Base-by-base conservation (phyloP, 2,113 vertebrate species). In the Hypocryptadius cinnamomeus region DNA sequence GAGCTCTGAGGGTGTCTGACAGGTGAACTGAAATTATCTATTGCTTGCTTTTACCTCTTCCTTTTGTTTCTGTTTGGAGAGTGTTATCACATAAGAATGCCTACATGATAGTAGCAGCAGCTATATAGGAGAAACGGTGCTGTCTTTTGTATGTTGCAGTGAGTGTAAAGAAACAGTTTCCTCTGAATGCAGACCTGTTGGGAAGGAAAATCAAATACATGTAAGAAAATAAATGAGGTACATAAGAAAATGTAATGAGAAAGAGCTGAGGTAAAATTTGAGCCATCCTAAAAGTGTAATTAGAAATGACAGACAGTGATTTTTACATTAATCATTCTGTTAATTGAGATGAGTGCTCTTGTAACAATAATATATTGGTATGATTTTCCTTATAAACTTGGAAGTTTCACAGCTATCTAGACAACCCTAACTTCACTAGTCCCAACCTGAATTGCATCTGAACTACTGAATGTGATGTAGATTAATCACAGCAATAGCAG, bases 371-470 rank as follows among this genome's bases (percentile, higher is more conserved):
- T 44, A n/a, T 65, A 71, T 84, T 87, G 40, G 16, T 77, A 63
- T 37, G 7, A 88, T 95, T 92, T 96, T 93, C 78, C n/a, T 87
- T 79, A 70, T 90, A 91, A 88, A 85, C 37, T 54, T 81, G 31
- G 48, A 91, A 69, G 40, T 92, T 80, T 56, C 65, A 74, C 64
- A 94, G 84, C 71, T 92, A 64, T 79, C 83, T 91, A 69, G 73
- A 87, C 68, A 81, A 57, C 40, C 40, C 53, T 84, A 79, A 93
- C 83, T 93, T 87, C 54, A 33, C 84, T 42, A 82, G 33, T 70
- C 48, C 42, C 72, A 85, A 11, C 11, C n/a, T 93, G 61, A 95
- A 92, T 81, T 93, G 71, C 59, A 87, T 59, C 45, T 88, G 72
- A 96, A 85, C 48, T 6, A 13, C 47, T 90, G 85, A 95, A 69